Evolutionary conservation across 2,888 invertebrate species (phyloP), one percentile per base, ranked within the genome.

Genomic region (Beris morrisii): DNA sequence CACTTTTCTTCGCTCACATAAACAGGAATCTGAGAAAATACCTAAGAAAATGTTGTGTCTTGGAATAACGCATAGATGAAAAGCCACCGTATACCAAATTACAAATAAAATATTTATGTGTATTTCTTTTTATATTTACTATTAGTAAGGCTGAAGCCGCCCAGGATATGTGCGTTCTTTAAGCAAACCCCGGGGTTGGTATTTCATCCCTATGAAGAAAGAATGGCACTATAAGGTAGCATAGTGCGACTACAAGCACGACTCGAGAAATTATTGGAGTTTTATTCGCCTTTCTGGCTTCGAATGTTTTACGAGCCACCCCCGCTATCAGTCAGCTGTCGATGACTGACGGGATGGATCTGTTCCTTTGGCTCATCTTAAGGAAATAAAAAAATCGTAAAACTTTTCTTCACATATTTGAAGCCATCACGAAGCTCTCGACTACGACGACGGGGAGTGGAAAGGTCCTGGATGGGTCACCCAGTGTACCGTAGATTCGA

Each of bases 371-470:
- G 57, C 63, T 66, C 58, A 58, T 58, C 58, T 53, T 64, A 50
- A 58, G 64, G 64, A 68, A 64, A 68, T 68, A 68, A 68, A 68
- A 68, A 68, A 66, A 66, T 68, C 68, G 68, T 68, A 68, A 68
- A 68, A 56, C 31, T 52, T 57, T 11, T 28, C 57, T 66, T 50
- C n/a, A 15, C 31, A 12, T 52, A 15, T 31, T 15, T 15, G 22
- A 48, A 22, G n/a, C 31, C 15, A 9, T 38, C 9, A n/a, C 15
- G 55, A 38, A 5, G 55, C 9, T 12, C 54, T 54, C 4, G 32
- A 54, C 28, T 12, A 22, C 22, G 22, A 22, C 22, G 3, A 22
- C 22, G 22, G 22, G 22, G 2, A 3, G 22, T 22, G 22, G 22
- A 22, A 3, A 22, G 22, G 22, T 22, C 22, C 22, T 22, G 22